These are phyloP conservation scores for Corella eumyota DNA, from an alignment of 23 tunicate genomes.

Conservation along the genomic window DNA sequence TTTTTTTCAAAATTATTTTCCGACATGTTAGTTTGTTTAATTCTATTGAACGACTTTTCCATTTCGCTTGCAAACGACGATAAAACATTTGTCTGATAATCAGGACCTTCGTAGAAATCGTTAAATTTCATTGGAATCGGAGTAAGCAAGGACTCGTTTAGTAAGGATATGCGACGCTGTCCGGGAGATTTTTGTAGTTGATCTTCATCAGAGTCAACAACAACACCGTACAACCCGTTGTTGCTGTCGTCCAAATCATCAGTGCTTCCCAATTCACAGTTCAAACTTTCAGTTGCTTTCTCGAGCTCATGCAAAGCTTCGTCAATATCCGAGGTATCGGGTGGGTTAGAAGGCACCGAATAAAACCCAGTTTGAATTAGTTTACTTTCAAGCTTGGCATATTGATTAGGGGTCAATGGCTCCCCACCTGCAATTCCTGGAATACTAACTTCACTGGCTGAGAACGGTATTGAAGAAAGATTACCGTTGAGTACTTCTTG, in stretches of 20 bases:
- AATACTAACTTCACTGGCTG: constrained; percentile 33
- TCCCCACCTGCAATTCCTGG: constrained; percentile 25
- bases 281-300: constrained; percentile 11
- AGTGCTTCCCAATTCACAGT: background rate
- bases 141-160: constrained; percentile 16
- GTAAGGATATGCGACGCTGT: background rate
- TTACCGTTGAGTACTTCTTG: background rate
- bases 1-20: constrained; percentile 6
- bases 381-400: constrained; percentile 27
- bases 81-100: constrained; percentile 20
- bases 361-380: constrained; percentile 75
- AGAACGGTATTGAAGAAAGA: background rate
- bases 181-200: background rate
- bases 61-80: constrained; percentile 42
- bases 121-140: constrained; percentile 62
- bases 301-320: constrained; percentile 61
- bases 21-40: constrained; percentile 26
- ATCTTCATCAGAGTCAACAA: constrained; percentile 6
- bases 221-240: constrained; percentile 14
- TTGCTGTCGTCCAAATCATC: constrained; percentile 15
- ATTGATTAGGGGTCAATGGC: constrained; percentile 32
- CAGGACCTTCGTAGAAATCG: constrained; percentile 30
- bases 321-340: constrained; percentile 40
- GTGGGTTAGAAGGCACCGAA: constrained; percentile 75
- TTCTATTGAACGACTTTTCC: constrained; percentile 51